phyloP scores from a whole-genome alignment of 64 coral and sea anemone species.

The Montipora sp. region DNA sequence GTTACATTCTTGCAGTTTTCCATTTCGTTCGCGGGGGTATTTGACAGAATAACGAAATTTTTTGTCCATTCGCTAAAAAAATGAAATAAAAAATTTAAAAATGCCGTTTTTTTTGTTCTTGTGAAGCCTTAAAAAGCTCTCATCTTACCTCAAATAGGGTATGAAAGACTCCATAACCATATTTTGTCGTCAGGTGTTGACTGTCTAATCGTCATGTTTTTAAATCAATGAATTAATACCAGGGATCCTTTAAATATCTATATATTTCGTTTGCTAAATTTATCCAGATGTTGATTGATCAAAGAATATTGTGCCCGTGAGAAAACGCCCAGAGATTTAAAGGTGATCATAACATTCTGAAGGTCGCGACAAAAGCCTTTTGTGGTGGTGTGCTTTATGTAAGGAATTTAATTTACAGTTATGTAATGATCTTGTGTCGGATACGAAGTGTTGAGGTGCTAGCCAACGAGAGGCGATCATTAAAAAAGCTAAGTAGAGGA shows the following conservation, averaged over 20 bases:
- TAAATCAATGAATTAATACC: background rate
- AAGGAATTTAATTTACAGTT: too few relatives aligned
- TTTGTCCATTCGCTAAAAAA: background rate
- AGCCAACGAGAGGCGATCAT: too few relatives aligned
- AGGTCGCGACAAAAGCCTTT: background rate
- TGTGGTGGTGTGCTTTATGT: too few relatives aligned
- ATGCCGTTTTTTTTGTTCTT: background rate
- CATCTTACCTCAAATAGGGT: background rate
- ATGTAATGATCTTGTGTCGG: too few relatives aligned
- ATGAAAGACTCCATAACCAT: background rate
- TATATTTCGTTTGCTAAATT: background rate
- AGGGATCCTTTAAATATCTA: background rate
- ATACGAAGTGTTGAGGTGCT: too few relatives aligned
- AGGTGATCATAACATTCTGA: background rate
- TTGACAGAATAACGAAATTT: background rate
- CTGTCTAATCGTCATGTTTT: background rate
- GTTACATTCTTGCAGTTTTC: too few relatives aligned
- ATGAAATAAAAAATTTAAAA: background rate
- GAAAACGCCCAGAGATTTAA: background rate
- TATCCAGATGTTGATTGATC: conserved; percentile 7
- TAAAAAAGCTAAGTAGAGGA: too few relatives aligned
- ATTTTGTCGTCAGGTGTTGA: background rate
- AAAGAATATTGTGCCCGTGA: background rate
- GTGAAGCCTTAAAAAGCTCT: background rate
- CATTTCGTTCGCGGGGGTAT: too few relatives aligned